Evolutionary conservation across 2,797 vertebrate genomes (phyloP).

Genomic region (Lateolabrax maculatus): DNA sequence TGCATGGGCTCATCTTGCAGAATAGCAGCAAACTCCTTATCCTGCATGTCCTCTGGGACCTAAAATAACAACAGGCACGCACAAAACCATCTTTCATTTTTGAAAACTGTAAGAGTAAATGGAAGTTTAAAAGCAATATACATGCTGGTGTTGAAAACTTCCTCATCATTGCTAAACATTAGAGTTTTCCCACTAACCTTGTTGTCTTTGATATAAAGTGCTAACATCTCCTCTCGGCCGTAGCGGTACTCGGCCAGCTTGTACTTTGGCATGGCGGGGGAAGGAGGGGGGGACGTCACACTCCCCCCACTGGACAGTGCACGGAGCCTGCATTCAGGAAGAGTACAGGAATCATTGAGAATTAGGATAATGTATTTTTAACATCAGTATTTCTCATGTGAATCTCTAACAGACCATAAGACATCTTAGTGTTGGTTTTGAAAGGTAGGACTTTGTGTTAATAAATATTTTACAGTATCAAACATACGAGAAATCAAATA

Average conservation of each 20-base stretch:
- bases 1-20: conserved; percentile 94
- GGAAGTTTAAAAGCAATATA: neutral
- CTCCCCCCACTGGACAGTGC: conserved; percentile 95
- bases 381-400: neutral
- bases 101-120: neutral
- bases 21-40: conserved; percentile 94
- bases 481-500: neutral
- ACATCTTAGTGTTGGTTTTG: neutral
- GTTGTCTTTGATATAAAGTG: conserved; percentile 96
- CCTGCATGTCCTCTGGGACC: conserved; percentile 95
- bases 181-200: conserved; percentile 83
- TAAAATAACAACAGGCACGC: conserved; percentile 52
- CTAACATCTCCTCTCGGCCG: conserved; percentile 96
- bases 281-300: conserved; percentile 93
- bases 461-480: neutral
- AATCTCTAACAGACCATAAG: neutral
- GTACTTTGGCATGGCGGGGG: conserved; percentile 98
- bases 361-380: neutral
- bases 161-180: neutral
- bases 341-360: neutral
- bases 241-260: conserved; percentile 97
- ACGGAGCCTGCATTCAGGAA: conserved; percentile 88
- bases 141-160: neutral
- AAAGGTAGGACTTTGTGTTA: neutral
- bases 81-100: neutral